Evolutionary conservation across 2,888 invertebrate genomes (phyloP).

Genomic region (Tetanocera ferruginea): DNA sequence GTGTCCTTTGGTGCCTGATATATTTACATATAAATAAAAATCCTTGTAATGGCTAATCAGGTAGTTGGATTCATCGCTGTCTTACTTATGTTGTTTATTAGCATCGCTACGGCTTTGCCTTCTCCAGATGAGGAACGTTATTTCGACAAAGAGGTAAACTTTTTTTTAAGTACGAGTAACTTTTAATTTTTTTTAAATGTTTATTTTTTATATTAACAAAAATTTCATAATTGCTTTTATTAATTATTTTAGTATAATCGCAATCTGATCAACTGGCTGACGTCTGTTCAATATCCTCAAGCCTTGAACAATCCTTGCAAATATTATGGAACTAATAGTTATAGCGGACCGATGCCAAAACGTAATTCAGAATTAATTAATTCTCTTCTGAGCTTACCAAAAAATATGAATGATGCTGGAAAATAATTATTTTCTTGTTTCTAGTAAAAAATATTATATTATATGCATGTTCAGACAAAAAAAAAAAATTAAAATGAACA

Average conservation of each 20-base stretch:
- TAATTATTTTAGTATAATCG: conserved; percentile 56
- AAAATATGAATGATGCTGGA: conserved; percentile 81
- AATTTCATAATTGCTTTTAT: conserved; percentile 14
- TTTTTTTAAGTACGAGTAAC: background rate
- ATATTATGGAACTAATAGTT: conserved; percentile 57
- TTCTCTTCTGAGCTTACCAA: conserved; percentile 81
- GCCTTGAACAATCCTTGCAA: conserved; percentile 56
- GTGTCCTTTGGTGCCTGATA: background rate
- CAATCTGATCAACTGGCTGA: conserved; percentile 64
- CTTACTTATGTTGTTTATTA: conserved; percentile 41
- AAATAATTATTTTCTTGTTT: conserved; percentile 67
- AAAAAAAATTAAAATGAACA: no score
- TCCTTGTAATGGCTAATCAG: conserved; percentile 46
- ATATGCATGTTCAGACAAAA: background rate
- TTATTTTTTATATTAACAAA: background rate
- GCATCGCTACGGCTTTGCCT: conserved; percentile 52
- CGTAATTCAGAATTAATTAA: conserved; percentile 82
- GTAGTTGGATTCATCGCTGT: conserved; percentile 38
- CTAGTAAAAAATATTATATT: background rate
- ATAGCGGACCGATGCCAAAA: conserved; percentile 70
- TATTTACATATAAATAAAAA: background rate
- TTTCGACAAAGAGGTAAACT: conserved; percentile 63
- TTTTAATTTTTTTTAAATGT: background rate
- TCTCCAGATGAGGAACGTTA: conserved; percentile 66
- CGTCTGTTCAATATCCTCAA: conserved; percentile 58